These are phyloP conservation scores for Crocallis elinguaria DNA, from an alignment of 2,888 invertebrate species.

Conservation along the genomic window DNA sequence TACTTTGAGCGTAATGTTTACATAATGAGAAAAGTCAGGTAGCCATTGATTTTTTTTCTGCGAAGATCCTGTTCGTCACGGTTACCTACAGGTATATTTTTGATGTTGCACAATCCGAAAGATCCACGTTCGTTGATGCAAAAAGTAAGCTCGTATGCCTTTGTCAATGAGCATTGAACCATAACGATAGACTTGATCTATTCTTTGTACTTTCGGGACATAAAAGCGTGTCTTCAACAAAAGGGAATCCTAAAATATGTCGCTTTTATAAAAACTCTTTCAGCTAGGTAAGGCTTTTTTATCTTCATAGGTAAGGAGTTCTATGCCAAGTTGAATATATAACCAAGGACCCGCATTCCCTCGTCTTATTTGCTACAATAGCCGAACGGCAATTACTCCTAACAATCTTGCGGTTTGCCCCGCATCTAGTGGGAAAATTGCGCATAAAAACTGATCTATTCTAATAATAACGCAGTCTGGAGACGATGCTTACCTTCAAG, in stretches of 20 bases:
- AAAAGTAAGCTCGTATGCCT: conserved; percentile 76
- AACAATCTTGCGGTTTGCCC: conserved; percentile 78
- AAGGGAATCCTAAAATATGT: conserved; percentile 72
- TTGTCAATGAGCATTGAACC: conserved; percentile 79
- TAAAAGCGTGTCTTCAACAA: conserved; percentile 72
- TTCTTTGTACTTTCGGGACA: conserved; percentile 73
- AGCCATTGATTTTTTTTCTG: conserved; percentile 30
- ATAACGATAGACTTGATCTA: conserved; percentile 72
- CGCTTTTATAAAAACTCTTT: conserved; percentile 56
- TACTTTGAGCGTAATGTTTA: conserved; percentile 17
- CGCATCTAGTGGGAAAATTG: conserved; percentile 75
- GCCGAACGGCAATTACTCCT: conserved; percentile 73
- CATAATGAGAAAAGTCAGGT: conserved; percentile 37
- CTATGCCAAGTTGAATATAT: conserved; percentile 54
- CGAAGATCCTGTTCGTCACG: conserved; percentile 67
- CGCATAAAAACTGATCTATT: conserved; percentile 72
- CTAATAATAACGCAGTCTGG: conserved; percentile 58
- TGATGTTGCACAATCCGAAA: conserved; percentile 77
- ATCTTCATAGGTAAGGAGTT: conserved; percentile 43
- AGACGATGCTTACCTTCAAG: conserved; percentile 45
- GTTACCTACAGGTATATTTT: conserved; percentile 75
- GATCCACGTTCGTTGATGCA: conserved; percentile 67
- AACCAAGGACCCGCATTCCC: conserved; percentile 70
- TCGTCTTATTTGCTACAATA: conserved; percentile 64
- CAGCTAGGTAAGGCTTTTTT: conserved; percentile 62